phyloP scores from a whole-genome alignment of 2,888 invertebrate genomes.

The Azorinus chamasolen region DNA sequence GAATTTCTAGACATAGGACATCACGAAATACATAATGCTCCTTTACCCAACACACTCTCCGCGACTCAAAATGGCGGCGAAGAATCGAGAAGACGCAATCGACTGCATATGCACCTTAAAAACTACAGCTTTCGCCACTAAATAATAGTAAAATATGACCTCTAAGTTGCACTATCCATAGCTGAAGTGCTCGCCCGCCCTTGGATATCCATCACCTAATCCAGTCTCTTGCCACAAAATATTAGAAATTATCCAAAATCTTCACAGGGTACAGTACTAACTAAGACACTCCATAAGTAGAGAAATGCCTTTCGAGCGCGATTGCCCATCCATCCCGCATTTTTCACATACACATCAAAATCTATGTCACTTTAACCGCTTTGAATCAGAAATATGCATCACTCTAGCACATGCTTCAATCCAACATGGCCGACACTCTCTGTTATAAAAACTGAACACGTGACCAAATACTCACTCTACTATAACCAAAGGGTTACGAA shows the following conservation, averaged over 20 bases:
- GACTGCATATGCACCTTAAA: too few species aligned
- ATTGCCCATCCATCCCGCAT: slow-evolving; percentile 44
- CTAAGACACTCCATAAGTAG: slow-evolving; percentile 31
- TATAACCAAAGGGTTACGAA: too few species aligned
- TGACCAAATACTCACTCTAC: slow-evolving; percentile 25
- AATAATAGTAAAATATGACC: slow-evolving; percentile 3
- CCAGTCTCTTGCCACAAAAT: slow-evolving; percentile 18
- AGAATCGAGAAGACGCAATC: too few species aligned
- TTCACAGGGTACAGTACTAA: slow-evolving; percentile 52
- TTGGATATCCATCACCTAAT: neutral
- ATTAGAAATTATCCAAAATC: slow-evolving; percentile 26
- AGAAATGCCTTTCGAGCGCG: slow-evolving; percentile 36
- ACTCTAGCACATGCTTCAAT: slow-evolving; percentile 60
- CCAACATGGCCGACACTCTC: slow-evolving; percentile 59
- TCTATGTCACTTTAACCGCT: slow-evolving; percentile 41
- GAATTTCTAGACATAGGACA: too few species aligned
- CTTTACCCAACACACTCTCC: too few species aligned
- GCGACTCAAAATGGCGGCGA: too few species aligned
- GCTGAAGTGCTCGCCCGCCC: neutral
- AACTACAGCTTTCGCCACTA: neutral
- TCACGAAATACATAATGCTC: too few species aligned
- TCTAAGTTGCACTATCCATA: neutral
- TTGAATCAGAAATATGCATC: slow-evolving; percentile 38
- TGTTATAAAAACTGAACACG: slow-evolving; percentile 47
- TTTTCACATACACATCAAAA: slow-evolving; percentile 39